Evolutionary conservation across 23 tunicate species (phyloP), one percentile per base, ranked within the genome.

Genomic region (Trididemnum clinides): DNA sequence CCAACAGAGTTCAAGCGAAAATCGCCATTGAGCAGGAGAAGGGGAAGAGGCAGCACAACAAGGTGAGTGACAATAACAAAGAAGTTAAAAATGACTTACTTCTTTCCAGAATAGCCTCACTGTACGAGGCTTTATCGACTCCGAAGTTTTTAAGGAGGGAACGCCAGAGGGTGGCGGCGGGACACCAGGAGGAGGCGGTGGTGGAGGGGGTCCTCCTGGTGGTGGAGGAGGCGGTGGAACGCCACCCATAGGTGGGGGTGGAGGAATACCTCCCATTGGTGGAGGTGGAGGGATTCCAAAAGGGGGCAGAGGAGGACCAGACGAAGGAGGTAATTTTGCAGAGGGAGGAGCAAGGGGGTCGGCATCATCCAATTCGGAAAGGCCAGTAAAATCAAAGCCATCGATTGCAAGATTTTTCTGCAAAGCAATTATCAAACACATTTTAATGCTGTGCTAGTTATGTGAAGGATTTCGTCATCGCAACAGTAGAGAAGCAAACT

Each of bases 51-150:
- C n/a, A n/a, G n/a, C n/a, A n/a, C n/a, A n/a, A n/a, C n/a, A n/a
- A n/a, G n/a, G n/a, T n/a, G n/a, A n/a, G n/a, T n/a, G n/a, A n/a
- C n/a, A n/a, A n/a, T n/a, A n/a, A n/a, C n/a, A n/a, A n/a, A n/a
- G n/a, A n/a, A n/a, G n/a, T n/a, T n/a, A n/a, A n/a, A n/a, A n/a
- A n/a, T n/a, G n/a, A 59, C 57, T 23, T 21, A 97, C 93, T 86
- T 97, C 99, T 63, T 88, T 92, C 99, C 99, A 97, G 39, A 97
- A 97, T 57, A 97, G 72, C 38, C 93, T 71, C 1, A 97, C 97
- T 12, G 99, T 97, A 77, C 97, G 39, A 28, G 75, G 77, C 59
- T 89, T 89, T 72, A 50, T 71, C 10, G 69, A 18, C 7, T 71
- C 29, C 3, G 19, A 3, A 6, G 57, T 4, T 26, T 28, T 23